A percentile compares a stretch with the other conserved stretches of the same genome.
Conservation (phyloP, 2,797 vertebrate species). For the Alcedo atthis region DNA sequence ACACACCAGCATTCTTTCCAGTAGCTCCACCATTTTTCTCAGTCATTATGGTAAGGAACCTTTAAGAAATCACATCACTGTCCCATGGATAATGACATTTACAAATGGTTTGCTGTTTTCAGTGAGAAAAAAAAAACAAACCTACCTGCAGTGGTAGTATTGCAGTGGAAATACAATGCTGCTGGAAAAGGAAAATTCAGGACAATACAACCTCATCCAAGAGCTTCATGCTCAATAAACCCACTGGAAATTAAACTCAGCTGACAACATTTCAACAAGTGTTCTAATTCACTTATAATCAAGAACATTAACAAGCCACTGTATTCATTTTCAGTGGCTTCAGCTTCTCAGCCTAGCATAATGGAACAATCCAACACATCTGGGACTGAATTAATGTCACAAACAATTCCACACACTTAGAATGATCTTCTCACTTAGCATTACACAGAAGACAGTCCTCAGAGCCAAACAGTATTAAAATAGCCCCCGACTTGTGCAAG, state of each 20-base stretch:
- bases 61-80: not conserved
- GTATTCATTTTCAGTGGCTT: not conserved
- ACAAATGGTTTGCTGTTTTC: conserved; percentile 10
- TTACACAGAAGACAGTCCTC: not conserved
- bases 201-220: not conserved
- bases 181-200: not conserved
- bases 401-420: not conserved
- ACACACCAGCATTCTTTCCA: not conserved
- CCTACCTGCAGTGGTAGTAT: not conserved
- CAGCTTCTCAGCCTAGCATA: not conserved
- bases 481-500: not conserved
- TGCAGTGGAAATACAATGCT: not conserved
- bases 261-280: conserved; percentile 32
- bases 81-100: not conserved
- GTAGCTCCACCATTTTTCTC: not conserved
- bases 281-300: conserved; percentile 43
- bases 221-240: conserved; percentile 30
- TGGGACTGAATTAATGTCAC: conserved; percentile 49
- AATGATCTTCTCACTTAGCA: conserved; percentile 11
- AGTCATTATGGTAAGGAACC: not conserved
- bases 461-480: not conserved
- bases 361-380: conserved; percentile 31
- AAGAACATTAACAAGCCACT: conserved; percentile 5
- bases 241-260: conserved; percentile 25
- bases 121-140: not conserved